Base-by-base conservation (phyloP, 2,888 invertebrate genomes). In the Andrena camellia region DNA sequence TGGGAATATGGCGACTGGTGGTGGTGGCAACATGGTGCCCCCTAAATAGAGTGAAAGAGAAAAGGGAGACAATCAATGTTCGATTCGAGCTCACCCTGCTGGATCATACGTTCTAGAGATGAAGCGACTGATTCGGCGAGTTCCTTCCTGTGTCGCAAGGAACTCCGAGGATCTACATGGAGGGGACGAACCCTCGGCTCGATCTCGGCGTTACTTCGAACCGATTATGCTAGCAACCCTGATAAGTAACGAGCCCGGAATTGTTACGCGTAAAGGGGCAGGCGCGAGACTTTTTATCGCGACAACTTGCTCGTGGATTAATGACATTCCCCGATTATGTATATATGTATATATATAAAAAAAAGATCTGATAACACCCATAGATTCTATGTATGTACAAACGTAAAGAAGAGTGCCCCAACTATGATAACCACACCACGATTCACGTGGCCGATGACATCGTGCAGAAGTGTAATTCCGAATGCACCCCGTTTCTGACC, bases 11-110 rank as follows among this genome's bases (percentile, higher is more conserved):
- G 95, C 94, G 82, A 95, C 95, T 85, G 95, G 95, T 62, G 94
- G 94, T n/a, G 95, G 94, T 74, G 95, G 95, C 89, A 96, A 94
- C 91, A 96, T 95, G 60, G 95, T 95, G 84, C 96, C 95, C 93
- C 96, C 96, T 96, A 93, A 70, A 90, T 87, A 82, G 86, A 89
- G 80, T 86, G 88, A 86, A 90, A 79, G 42, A 17, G 42, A 84
- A 50, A 85, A 78, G 69, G 67, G 75, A 82, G 85, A 90, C 83
- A 89, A 88, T 91, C 86, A 90, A 85, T 84, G 87, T 85, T 87
- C 71, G 66, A 62, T 74, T 17, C 77, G 2, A 64, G 23, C 31
- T 57, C 13, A 64, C 50, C 10, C 35, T 13, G 29, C 50, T n/a
- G 23, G 23, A 17, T 2, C n/a, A 1, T 29, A 7, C 54, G 23